Evolutionary conservation across 2,888 invertebrate species (phyloP).

Genomic region (Dinocampus coccinellae): DNA sequence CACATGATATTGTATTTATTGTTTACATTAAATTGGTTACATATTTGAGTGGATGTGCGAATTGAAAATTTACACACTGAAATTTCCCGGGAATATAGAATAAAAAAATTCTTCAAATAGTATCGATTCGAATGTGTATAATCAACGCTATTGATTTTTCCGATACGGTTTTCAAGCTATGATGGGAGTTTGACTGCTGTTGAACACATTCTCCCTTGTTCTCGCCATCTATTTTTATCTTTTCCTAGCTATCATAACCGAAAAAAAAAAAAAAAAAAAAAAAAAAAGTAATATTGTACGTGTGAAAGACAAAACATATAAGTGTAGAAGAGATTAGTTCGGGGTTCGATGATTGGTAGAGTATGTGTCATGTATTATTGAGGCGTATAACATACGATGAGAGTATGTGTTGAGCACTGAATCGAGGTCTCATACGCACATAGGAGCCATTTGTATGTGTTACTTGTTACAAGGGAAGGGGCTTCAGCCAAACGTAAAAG

Average conservation of each 20-base stretch:
- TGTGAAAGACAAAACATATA: background rate
- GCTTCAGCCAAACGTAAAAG: conserved; percentile 55
- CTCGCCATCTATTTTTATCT: background rate
- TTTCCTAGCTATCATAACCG: background rate
- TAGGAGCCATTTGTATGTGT: conserved; percentile 45
- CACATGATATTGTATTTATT: background rate
- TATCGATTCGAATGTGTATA: conserved; percentile 60
- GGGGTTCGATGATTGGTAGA: conserved; percentile 10
- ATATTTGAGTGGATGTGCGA: conserved; percentile 41
- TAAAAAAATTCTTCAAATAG: conserved; percentile 48
- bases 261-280: background rate
- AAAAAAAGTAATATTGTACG: background rate
- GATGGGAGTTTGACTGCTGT: background rate
- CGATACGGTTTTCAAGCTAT: conserved; percentile 28
- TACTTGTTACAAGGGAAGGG: conserved; percentile 44
- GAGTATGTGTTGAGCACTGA: background rate
- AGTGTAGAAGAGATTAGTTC: conserved; percentile 2
- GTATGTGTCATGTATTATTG: background rate
- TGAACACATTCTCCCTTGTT: background rate
- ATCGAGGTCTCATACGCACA: conserved; percentile 23
- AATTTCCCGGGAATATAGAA: background rate
- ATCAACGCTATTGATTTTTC: conserved; percentile 60
- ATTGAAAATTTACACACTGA: conserved; percentile 39
- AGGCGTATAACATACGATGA: background rate
- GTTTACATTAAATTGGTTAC: background rate